Percentiles rank a stretch among this genome's conserved stretches.
phyloP scores from a whole-genome alignment of 2,113 vertebrate species.

The Romanogobio albipinnatus region DNA sequence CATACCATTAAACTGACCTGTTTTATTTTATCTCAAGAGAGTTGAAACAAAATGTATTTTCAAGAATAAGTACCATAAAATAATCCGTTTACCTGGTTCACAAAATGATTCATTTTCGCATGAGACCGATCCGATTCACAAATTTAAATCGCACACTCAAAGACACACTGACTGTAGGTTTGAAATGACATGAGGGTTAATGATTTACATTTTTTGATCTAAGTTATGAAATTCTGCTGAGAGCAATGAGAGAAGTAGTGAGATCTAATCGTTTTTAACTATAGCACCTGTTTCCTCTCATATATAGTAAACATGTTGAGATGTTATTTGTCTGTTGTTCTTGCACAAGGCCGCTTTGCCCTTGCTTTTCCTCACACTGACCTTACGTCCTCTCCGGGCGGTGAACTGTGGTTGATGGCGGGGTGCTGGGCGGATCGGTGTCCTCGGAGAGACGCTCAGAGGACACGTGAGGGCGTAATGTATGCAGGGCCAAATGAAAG shows the following conservation, averaged over 20 bases:
- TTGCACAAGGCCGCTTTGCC: slow-evolving; percentile 23
- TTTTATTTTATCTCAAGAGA: too few species aligned
- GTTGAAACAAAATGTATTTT: neutral
- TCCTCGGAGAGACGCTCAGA: slow-evolving; percentile 39
- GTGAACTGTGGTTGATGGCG: slow-evolving; percentile 52
- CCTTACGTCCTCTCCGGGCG: slow-evolving; percentile 42
- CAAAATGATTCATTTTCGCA: neutral
- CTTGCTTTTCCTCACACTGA: slow-evolving; percentile 38
- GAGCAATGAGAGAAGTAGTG: neutral
- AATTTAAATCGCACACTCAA: neutral
- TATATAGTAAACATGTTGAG: slow-evolving; percentile 24
- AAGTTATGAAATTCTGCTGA: neutral
- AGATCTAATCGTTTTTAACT: neutral
- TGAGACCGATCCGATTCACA: neutral
- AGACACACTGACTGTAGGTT: neutral
- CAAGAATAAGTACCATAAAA: neutral
- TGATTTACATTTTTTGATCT: neutral
- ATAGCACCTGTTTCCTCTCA: neutral
- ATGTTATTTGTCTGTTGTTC: slow-evolving; percentile 1
- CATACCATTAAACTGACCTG: too few species aligned
- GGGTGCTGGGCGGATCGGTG: slow-evolving; percentile 30
- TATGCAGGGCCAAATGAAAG: slow-evolving; percentile 55
- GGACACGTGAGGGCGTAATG: slow-evolving; percentile 44
- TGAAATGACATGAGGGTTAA: neutral
- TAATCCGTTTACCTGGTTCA: neutral